Conservation (phyloP, 2,888 invertebrate species). For the Ferrisia virgata region DNA sequence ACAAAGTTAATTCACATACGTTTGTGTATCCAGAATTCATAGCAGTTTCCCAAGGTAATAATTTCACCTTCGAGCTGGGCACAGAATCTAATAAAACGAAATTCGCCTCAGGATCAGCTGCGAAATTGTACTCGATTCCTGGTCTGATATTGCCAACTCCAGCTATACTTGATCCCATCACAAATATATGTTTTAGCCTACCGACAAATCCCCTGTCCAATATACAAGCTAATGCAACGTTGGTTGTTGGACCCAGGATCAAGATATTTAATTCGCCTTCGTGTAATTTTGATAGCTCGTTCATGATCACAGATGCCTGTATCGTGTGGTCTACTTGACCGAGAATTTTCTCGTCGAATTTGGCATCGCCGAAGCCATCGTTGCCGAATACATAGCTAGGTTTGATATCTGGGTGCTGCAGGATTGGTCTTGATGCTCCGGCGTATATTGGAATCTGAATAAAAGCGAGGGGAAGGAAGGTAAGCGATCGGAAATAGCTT, state of each 20-base stretch:
- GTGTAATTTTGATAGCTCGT: neutral
- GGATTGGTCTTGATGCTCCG: neutral
- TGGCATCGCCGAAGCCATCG: slow-evolving; percentile 14
- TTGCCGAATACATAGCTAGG: neutral
- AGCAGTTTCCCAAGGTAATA: neutral
- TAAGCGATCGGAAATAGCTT: no score
- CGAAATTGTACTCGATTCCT: slow-evolving; percentile 21
- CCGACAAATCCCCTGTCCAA: neutral
- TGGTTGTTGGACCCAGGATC: neutral
- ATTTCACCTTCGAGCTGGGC: neutral
- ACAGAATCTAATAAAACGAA: neutral
- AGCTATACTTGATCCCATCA: slow-evolving; percentile 1
- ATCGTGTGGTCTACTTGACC: neutral
- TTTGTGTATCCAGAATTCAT: neutral
- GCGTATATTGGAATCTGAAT: neutral
- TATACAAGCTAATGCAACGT: neutral
- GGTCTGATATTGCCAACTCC: neutral
- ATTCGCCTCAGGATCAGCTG: neutral
- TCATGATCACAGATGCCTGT: neutral
- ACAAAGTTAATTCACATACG: neutral
- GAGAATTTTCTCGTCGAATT: neutral
- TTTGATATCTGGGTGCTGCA: neutral
- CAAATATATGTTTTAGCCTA: neutral
- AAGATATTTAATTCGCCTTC: slow-evolving; percentile 12
- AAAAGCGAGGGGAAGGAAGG: no score